phyloP scores from a whole-genome alignment of 2,888 invertebrate species.

The Mesorhabditis sp. region DNA sequence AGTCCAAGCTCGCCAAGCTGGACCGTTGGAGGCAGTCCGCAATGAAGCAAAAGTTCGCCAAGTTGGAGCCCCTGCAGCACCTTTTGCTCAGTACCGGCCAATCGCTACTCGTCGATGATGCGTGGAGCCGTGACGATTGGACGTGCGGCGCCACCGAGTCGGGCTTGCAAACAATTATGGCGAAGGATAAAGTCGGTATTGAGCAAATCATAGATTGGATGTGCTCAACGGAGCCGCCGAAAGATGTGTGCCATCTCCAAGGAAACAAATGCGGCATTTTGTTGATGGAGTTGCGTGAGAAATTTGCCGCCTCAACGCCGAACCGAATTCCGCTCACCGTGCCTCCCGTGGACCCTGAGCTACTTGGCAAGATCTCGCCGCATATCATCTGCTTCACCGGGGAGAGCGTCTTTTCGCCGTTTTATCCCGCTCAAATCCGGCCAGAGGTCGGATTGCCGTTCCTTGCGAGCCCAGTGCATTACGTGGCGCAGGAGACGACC shows the following conservation, averaged over 20 bases:
- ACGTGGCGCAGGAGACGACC: conserved; percentile 40
- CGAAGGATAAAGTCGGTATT: conserved; percentile 47
- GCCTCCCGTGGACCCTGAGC: conserved; percentile 18
- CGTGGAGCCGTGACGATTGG: conserved; percentile 31
- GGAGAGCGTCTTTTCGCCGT: conserved; percentile 54
- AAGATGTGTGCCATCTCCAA: conserved; percentile 36
- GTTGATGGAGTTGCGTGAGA: conserved; percentile 52
- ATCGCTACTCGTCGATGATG: conserved; percentile 48
- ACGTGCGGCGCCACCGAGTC: conserved; percentile 45
- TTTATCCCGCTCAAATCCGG: conserved; percentile 51
- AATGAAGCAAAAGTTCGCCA: conserved; percentile 55
- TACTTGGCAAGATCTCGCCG: conserved; percentile 37
- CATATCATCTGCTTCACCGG: conserved; percentile 56
- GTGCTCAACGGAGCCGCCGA: conserved; percentile 22
- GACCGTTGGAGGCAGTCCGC: conserved; percentile 55
- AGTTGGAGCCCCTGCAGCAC: conserved; percentile 49
- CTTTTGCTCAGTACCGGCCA: conserved; percentile 54
- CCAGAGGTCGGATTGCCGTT: conserved; percentile 20
- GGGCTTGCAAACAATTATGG: conserved; percentile 51
- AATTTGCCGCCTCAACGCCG: conserved; percentile 29
- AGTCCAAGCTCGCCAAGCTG: conserved; percentile 42
- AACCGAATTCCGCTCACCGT: conserved; percentile 47
- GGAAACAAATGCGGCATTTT: conserved; percentile 53
- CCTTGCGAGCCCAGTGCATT: conserved; percentile 47
- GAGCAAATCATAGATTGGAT: conserved; percentile 48